These are phyloP conservation scores for Oncorhynchus clarkii DNA, from an alignment of 2,113 vertebrate species.

Conservation along the genomic window DNA sequence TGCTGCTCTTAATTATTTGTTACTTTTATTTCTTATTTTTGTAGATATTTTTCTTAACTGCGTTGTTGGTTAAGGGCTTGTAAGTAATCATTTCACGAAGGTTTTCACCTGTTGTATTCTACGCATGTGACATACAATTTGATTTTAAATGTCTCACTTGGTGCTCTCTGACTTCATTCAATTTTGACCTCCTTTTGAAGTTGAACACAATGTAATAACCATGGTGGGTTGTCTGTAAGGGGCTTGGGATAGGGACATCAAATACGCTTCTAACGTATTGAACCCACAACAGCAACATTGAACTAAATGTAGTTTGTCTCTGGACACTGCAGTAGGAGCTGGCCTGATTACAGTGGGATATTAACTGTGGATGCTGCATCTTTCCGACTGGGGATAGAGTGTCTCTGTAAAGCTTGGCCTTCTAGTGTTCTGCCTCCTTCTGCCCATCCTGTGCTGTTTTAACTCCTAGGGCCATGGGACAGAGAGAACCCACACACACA, in stretches of 20 bases:
- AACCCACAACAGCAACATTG: neutral
- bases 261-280: neutral
- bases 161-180: neutral
- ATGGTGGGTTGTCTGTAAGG: neutral
- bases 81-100: no score
- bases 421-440: conserved; percentile 37
- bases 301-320: neutral
- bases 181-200: neutral
- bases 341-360: neutral
- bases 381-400: neutral
- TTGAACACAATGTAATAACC: neutral
- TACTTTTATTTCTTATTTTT: no score
- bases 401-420: conserved; percentile 5
- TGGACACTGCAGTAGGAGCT: neutral
- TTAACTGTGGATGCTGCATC: neutral
- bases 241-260: neutral
- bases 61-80: no score
- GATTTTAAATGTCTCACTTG: neutral
- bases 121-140: no score
- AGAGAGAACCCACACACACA: conserved; percentile 10
- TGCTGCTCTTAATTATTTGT: no score
- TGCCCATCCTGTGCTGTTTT: conserved; percentile 42
- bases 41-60: no score
- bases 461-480: conserved; percentile 45
- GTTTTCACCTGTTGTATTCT: no score